Evolutionary conservation across 1,140 invertebrate species (phyloP).

Genomic region (Linepithema humile): DNA sequence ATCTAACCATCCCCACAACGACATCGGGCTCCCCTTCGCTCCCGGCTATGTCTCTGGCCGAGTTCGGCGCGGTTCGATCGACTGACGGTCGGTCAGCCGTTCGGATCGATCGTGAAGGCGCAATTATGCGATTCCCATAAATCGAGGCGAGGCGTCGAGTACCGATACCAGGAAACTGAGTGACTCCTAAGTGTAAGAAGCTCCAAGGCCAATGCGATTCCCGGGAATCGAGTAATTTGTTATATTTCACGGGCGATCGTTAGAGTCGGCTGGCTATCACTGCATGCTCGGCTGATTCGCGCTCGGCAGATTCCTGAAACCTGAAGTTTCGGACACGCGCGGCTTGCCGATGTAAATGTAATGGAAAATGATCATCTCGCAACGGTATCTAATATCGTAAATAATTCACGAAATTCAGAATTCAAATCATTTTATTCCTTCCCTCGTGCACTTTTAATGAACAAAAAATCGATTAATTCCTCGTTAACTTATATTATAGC

Average conservation of each 20-base stretch:
- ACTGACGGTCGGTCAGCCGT: constrained; percentile 6
- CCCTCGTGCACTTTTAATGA: background rate
- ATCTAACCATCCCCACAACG: constrained; percentile 40
- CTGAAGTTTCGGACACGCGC: background rate
- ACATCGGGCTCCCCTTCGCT: constrained; percentile 50
- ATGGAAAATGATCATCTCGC: background rate
- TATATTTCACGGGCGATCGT: constrained; percentile 39
- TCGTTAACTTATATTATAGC: too few species aligned
- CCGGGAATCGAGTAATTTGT: constrained; percentile 36
- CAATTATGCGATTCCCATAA: constrained; percentile 63
- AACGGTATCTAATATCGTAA: background rate
- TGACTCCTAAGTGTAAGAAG: constrained; percentile 32
- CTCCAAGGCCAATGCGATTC: constrained; percentile 35
- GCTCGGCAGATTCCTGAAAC: background rate
- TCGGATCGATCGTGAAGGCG: constrained; percentile 49
- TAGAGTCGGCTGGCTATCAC: background rate
- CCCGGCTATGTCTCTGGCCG: constrained; percentile 15
- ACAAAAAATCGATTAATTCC: background rate
- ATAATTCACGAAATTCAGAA: background rate
- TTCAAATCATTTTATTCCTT: background rate
- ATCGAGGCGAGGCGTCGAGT: constrained; percentile 49
- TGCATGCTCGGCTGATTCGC: too few species aligned
- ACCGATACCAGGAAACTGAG: constrained; percentile 60
- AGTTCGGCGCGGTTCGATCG: background rate
- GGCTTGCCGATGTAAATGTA: background rate